Conservation (phyloP, 2,888 invertebrate species). For the Xestoiulus laeticollis region DNA sequence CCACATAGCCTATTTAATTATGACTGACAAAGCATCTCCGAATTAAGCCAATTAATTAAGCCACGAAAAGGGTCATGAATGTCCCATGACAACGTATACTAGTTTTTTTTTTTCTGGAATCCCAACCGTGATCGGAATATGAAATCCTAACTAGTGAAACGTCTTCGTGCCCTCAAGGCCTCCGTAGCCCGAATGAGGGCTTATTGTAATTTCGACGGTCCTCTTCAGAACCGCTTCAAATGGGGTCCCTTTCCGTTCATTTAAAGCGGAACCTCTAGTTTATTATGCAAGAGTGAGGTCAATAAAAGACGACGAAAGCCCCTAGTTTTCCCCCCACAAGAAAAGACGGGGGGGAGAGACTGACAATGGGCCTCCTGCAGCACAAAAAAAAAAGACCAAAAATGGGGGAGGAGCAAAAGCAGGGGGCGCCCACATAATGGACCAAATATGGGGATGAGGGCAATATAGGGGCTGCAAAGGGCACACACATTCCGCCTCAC, state of each 20-base stretch:
- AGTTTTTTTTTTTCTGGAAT: too few species aligned
- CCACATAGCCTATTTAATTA: too few species aligned
- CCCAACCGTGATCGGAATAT: not conserved
- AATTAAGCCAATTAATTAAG: too few species aligned
- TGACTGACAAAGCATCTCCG: too few species aligned
- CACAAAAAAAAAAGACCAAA: constrained; percentile 7
- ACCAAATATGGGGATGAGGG: not conserved
- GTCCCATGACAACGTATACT: too few species aligned
- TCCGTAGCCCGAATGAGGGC: not conserved
- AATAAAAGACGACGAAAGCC: not conserved
- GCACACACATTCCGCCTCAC: constrained; percentile 18
- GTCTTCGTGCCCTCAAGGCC: not conserved
- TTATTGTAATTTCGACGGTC: not conserved
- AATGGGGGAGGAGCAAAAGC: constrained; percentile 15
- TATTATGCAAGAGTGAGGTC: constrained; percentile 12
- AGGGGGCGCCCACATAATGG: constrained; percentile 16
- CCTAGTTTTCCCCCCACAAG: not conserved
- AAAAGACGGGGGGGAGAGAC: not conserved
- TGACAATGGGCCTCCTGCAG: constrained; percentile 7
- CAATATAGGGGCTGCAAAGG: not conserved
- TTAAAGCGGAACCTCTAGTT: not conserved
- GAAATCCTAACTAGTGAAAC: not conserved
- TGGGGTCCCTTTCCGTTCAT: not conserved
- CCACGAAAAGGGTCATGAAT: too few species aligned
- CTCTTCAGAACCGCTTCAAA: not conserved